Evolutionary conservation across 2,113 vertebrate genomes (phyloP), one percentile per base, ranked within the genome.

Genomic region (Scophthalmus maximus): DNA sequence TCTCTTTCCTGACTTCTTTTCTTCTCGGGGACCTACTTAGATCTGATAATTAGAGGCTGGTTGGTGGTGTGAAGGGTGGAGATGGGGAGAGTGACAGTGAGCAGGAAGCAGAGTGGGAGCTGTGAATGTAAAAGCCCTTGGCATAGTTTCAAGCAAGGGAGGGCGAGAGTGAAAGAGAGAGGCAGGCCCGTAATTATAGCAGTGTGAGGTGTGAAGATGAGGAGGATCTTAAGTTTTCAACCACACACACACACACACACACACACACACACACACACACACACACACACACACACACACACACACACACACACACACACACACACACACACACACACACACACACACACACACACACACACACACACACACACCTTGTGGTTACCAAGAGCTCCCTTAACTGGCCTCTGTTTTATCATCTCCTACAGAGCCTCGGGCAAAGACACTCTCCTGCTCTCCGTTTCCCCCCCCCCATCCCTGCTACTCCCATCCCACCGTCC

Each of bases 61-160:
- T 84, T 85, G 87, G 88, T 88, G 86, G 88, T 87, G 87, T 88
- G 87, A 87, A 87, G 74, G 87, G 83, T 76, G 78, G 78, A 86
- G 81, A 86, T 72, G 52, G 52, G 47, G 53, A 77, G 68, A 84
- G 76, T 79, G 83, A 88, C 81, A 72, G 76, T 67, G 76, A 82
- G 85, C 61, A 81, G 82, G 85, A 81, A 75, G 76, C 53, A 20
- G 51, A 83, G 67, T 71, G 76, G 70, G 85, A 85, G 78, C 76
- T 61, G 81, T 76, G 78, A 85, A 88, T 79, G 84, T 81, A 86
- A 84, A 89, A 87, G 84, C 85, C 84, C 82, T 86, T 79, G 78
- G 81, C 86, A 72, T 78, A 82, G 85, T 87, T 87, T 71, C 75
- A 75, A 86, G 87, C 68, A 63, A 73, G 34, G 76, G 81, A 82